Conservation (phyloP, 2,888 invertebrate species). For the Caenorhabditis sulstoni region DNA sequence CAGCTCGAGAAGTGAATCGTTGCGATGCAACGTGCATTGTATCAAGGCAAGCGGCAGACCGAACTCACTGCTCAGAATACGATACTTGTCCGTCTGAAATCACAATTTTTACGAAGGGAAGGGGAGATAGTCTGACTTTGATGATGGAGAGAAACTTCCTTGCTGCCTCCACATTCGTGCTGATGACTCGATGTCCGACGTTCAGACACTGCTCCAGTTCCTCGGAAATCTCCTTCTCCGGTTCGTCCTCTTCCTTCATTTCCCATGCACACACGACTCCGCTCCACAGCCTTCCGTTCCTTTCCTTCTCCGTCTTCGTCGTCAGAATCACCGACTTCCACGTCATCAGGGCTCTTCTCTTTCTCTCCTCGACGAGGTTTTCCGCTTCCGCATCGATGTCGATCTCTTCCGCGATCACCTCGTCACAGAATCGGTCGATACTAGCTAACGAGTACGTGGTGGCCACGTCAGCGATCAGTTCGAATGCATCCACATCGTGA, state of each 20-base stretch:
- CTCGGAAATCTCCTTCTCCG: conserved; percentile 16
- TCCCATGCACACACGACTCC: conserved; percentile 48
- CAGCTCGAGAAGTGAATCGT: conserved; percentile 55
- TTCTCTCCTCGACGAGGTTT: conserved; percentile 21
- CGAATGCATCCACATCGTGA: conserved; percentile 41
- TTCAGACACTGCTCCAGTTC: conserved; percentile 28
- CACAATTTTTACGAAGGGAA: not conserved
- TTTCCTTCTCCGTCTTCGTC: conserved; percentile 47
- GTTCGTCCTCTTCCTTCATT: conserved; percentile 26
- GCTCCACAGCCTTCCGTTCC: conserved; percentile 30
- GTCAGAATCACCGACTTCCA: conserved; percentile 55
- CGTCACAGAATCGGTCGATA: conserved; percentile 50
- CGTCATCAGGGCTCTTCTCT: conserved; percentile 23
- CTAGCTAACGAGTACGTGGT: conserved; percentile 3
- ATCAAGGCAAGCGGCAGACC: conserved; percentile 38
- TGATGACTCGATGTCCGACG: conserved; percentile 31
- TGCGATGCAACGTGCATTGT: conserved; percentile 42
- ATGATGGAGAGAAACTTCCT: conserved; percentile 37
- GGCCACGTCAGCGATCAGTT: conserved; percentile 45
- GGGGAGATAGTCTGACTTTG: conserved; percentile 8
- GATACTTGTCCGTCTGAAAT: conserved; percentile 53
- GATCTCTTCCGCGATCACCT: conserved; percentile 41
- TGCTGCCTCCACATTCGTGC: conserved; percentile 25
- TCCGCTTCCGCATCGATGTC: conserved; percentile 7
- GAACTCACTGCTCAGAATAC: conserved; percentile 44